Evolutionary conservation across 1,140 invertebrate species (phyloP).

Genomic region (Sitodiplosis mosellana): DNA sequence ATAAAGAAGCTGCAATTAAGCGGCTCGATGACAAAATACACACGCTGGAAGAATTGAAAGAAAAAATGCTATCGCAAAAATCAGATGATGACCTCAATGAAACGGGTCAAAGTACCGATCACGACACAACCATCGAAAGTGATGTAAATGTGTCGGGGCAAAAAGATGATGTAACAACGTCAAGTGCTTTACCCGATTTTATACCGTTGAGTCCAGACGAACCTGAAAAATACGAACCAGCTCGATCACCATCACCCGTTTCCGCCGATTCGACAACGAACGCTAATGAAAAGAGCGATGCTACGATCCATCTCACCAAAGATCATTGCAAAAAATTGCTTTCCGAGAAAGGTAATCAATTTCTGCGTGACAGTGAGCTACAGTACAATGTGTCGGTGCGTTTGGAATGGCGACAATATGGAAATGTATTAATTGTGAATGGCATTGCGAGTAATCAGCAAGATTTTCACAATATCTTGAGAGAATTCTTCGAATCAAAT

Average conservation of each 20-base stretch:
- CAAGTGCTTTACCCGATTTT: not conserved
- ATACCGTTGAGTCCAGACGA: not conserved
- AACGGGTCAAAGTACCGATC: not conserved
- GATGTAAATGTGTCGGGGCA: not conserved
- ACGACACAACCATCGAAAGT: not conserved
- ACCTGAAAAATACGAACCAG: not conserved
- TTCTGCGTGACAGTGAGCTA: slow-evolving; percentile 19
- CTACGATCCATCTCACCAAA: slow-evolving; percentile 27
- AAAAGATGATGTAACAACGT: not conserved
- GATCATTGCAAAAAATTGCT: slow-evolving; percentile 27
- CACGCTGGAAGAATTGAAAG: not conserved
- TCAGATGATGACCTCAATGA: not conserved
- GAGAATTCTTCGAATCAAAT: slow-evolving; percentile 20
- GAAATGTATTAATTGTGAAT: slow-evolving; percentile 27
- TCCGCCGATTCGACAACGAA: not conserved
- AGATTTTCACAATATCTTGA: slow-evolving; percentile 25
- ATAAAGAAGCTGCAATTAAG: not conserved
- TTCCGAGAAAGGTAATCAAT: slow-evolving; percentile 24
- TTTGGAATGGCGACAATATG: slow-evolving; percentile 21
- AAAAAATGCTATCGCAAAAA: not conserved
- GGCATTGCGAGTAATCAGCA: slow-evolving; percentile 28
- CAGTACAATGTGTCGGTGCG: slow-evolving; percentile 25
- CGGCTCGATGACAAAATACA: not conserved
- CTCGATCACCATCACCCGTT: not conserved
- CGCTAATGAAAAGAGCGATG: slow-evolving; percentile 9